phyloP scores from a whole-genome alignment of 2,797 vertebrate species.

The Pagetopsis macropterus region DNA sequence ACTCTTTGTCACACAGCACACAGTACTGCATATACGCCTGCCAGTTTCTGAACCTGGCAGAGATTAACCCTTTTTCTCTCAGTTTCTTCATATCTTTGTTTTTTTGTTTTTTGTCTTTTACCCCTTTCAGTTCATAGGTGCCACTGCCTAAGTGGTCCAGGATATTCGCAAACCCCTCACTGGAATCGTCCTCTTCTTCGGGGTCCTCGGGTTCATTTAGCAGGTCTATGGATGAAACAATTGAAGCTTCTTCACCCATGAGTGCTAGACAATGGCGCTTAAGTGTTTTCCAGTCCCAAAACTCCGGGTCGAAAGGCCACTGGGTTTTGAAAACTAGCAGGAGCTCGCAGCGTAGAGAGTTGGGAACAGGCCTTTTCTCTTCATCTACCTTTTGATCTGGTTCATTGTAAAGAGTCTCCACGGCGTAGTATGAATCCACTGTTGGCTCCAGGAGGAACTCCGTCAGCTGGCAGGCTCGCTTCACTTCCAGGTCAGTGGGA shows the following conservation, averaged over 20 bases:
- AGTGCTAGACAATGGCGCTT: slow-evolving; percentile 95
- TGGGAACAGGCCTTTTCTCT: slow-evolving; percentile 94
- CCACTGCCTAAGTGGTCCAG: slow-evolving; percentile 83
- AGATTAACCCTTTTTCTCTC: slow-evolving; percentile 93
- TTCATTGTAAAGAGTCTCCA: slow-evolving; percentile 96
- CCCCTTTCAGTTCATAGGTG: slow-evolving; percentile 85
- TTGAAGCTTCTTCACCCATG: slow-evolving; percentile 98
- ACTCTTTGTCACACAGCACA: slow-evolving; percentile 97
- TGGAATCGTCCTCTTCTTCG: slow-evolving; percentile 85
- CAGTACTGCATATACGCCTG: slow-evolving; percentile 99
- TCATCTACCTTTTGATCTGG: slow-evolving; percentile 97
- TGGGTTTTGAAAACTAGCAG: slow-evolving; percentile 96
- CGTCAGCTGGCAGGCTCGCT: slow-evolving; percentile 96
- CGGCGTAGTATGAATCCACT: slow-evolving; percentile 96
- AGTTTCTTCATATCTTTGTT: slow-evolving; percentile 93
- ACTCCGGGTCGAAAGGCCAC: slow-evolving; percentile 99
- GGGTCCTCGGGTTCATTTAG: slow-evolving; percentile 92
- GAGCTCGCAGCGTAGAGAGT: slow-evolving; percentile 95
- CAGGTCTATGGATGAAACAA: slow-evolving; percentile 96
- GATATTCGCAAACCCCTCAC: slow-evolving; percentile 82
- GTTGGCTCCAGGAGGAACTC: slow-evolving; percentile 97
- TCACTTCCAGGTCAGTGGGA: slow-evolving; percentile 94
- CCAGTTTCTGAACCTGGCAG: slow-evolving; percentile 95
- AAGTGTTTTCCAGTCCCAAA: slow-evolving; percentile 99
- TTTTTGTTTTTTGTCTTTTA: slow-evolving; percentile 88